phyloP scores from a whole-genome alignment of 2,797 vertebrate genomes.

The Sarcophilus harrisii region DNA sequence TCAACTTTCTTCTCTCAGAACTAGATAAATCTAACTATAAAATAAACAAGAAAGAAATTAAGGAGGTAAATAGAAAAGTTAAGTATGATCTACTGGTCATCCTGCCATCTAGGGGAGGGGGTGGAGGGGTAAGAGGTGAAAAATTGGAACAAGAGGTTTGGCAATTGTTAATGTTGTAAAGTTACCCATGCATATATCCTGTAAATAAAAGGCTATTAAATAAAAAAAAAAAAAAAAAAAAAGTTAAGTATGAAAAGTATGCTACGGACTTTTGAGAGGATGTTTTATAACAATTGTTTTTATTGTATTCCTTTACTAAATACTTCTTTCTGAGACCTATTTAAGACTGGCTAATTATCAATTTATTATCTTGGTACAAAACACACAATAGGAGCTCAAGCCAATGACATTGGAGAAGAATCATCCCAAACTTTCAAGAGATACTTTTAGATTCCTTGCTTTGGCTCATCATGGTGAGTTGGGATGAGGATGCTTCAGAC shows the following conservation, averaged over 20 bases:
- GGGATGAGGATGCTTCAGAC: not conserved
- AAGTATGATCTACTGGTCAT: too few relatives aligned
- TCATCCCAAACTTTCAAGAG: not conserved
- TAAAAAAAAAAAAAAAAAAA: too few relatives aligned
- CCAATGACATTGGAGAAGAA: not conserved
- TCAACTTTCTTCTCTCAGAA: too few relatives aligned
- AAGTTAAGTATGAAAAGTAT: not conserved
- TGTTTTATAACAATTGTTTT: not conserved
- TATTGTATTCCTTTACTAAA: not conserved
- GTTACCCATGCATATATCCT: too few relatives aligned
- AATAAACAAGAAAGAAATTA: too few relatives aligned
- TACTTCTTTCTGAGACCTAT: not conserved
- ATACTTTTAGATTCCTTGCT: not conserved
- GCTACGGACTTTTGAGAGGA: not conserved
- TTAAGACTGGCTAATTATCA: not conserved
- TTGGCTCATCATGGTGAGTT: not conserved
- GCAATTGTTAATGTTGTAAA: too few relatives aligned
- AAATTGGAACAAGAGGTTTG: too few relatives aligned
- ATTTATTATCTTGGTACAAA: not conserved
- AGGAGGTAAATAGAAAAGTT: too few relatives aligned
- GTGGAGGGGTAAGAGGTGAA: too few relatives aligned
- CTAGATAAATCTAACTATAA: too few relatives aligned
- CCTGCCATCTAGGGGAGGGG: too few relatives aligned
- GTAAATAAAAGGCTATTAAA: too few relatives aligned
- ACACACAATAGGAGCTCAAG: not conserved